Percentiles rank a stretch among this genome's conserved stretches.
Conservation (phyloP, 2,797 vertebrate genomes). For the Rhinogobio ventralis region DNA sequence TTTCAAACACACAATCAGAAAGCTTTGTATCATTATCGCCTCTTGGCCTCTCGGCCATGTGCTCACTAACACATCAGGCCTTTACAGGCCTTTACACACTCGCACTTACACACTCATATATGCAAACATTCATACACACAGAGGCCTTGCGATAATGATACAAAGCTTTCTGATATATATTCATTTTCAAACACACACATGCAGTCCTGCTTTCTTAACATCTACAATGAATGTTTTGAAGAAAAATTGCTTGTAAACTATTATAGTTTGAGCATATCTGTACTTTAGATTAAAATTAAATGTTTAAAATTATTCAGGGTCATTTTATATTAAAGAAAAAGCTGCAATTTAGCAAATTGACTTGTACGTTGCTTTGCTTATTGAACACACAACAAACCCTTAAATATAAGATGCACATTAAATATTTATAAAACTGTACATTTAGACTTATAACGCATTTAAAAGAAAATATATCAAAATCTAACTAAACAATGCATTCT, state of each 20-base stretch:
- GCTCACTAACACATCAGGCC: too few species aligned
- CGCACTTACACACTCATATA: too few species aligned
- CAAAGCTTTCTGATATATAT: conserved; percentile 7
- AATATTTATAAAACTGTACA: background rate
- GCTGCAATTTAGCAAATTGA: background rate
- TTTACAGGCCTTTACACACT: too few species aligned
- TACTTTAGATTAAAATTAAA: background rate
- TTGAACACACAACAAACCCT: background rate
- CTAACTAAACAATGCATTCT: background rate
- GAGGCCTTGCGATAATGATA: background rate
- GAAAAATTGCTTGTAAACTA: background rate
- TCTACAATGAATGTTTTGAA: background rate
- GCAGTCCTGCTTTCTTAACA: background rate
- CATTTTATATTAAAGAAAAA: background rate
- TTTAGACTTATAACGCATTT: background rate
- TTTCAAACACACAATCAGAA: background rate
- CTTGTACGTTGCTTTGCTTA: background rate
- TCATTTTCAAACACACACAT: too few species aligned
- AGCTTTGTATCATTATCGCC: too few species aligned
- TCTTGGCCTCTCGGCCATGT: too few species aligned
- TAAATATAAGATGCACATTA: background rate
- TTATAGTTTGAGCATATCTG: background rate
- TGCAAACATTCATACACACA: background rate
- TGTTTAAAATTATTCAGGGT: background rate
- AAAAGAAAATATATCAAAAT: background rate